phyloP scores from a whole-genome alignment of 2,888 invertebrate species.

The Aromia moschata region DNA sequence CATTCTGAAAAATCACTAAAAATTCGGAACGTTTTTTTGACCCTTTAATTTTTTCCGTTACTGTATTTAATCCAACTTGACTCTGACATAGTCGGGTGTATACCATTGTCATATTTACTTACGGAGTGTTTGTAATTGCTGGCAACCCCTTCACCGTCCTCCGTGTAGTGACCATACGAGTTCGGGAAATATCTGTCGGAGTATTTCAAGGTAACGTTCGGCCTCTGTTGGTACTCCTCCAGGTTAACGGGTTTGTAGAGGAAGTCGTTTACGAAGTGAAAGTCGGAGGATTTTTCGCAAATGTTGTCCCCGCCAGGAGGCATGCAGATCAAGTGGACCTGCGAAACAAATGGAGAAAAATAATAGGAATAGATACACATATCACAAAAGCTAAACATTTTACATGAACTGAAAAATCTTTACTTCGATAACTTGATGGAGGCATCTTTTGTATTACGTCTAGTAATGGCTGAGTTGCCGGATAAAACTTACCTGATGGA shows the following conservation, averaged over 20 bases:
- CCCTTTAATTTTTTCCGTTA: too few species aligned
- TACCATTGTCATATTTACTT: constrained; percentile 36
- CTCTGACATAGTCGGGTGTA: too few species aligned
- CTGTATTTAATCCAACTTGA: too few species aligned
- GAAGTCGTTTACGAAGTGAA: constrained; percentile 92
- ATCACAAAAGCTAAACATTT: too few species aligned
- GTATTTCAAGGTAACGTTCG: constrained; percentile 80
- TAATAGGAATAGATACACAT: too few species aligned
- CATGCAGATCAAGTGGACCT: constrained; percentile 94
- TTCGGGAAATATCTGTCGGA: constrained; percentile 87
- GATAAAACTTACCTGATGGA: constrained; percentile 79
- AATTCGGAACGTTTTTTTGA: too few species aligned
- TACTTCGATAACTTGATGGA: too few species aligned
- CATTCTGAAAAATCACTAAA: too few species aligned
- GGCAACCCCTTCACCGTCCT: constrained; percentile 64
- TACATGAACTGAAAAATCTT: too few species aligned
- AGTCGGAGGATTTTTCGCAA: constrained; percentile 88
- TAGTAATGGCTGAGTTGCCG: too few species aligned
- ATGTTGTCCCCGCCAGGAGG: constrained; percentile 89
- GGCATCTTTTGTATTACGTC: too few species aligned
- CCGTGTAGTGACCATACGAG: constrained; percentile 73
- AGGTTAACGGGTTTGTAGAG: constrained; percentile 88
- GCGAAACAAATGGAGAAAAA: constrained; percentile 54
- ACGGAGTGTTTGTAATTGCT: constrained; percentile 58
- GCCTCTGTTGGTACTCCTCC: constrained; percentile 82